Evolutionary conservation across 2,797 vertebrate genomes (phyloP).

Genomic region (Chelonia mydas): DNA sequence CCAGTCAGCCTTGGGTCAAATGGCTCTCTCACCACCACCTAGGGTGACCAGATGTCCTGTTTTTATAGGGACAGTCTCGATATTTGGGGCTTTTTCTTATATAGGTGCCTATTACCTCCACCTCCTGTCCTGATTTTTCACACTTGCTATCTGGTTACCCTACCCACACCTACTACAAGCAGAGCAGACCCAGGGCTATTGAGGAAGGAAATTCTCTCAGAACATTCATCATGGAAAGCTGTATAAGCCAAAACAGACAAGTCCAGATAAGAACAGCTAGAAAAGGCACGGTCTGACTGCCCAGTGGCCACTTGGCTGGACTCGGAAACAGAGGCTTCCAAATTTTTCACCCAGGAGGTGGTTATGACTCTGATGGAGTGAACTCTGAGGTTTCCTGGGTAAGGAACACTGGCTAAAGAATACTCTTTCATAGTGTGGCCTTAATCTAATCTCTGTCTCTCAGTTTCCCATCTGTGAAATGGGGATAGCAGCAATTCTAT

Average conservation of each 20-base stretch:
- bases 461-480: background rate
- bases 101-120: too few species aligned
- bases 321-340: background rate
- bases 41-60: too few species aligned
- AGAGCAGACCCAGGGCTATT: background rate
- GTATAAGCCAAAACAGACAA: background rate
- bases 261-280: background rate
- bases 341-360: accelerated
- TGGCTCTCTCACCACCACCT: background rate
- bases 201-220: accelerated
- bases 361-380: background rate
- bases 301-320: accelerated
- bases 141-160: too few species aligned
- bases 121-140: too few species aligned
- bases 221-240: background rate
- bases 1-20: background rate
- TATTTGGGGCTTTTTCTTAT: too few species aligned
- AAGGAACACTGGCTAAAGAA: accelerated
- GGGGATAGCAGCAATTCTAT: background rate
- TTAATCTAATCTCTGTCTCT: background rate
- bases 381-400: background rate
- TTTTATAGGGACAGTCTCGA: too few species aligned
- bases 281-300: accelerated
- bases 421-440: background rate
- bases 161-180: accelerated